phyloP scores from a whole-genome alignment of 2,797 vertebrate genomes.

The Semaprochilodus insignis region DNA sequence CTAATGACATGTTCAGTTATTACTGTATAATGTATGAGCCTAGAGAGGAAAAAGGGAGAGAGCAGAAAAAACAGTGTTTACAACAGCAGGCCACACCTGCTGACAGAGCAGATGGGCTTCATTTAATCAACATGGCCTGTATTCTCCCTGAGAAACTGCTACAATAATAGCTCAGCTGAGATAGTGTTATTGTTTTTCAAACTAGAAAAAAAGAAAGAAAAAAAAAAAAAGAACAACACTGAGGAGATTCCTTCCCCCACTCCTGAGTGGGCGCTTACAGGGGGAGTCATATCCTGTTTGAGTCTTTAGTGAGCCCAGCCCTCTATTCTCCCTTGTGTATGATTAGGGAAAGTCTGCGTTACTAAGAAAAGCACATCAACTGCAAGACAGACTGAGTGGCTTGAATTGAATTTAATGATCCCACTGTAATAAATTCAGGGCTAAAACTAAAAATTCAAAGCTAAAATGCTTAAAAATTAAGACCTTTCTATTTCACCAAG shows the following conservation, averaged over 20 bases:
- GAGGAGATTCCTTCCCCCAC: slow-evolving; percentile 24
- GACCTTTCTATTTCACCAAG: neutral
- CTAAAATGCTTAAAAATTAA: neutral
- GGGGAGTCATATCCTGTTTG: slow-evolving; percentile 60
- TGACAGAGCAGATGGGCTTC: slow-evolving; percentile 26
- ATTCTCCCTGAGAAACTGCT: neutral
- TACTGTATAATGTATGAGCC: neutral
- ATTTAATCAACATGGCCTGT: slow-evolving; percentile 31
- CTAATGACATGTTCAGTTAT: neutral
- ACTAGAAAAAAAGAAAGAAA: slow-evolving; percentile 46
- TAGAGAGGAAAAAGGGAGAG: neutral
- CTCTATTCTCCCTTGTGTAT: slow-evolving; percentile 56
- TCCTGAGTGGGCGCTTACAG: slow-evolving; percentile 41
- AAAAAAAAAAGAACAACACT: slow-evolving; percentile 41
- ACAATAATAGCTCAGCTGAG: neutral
- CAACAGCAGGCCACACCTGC: slow-evolving; percentile 36
- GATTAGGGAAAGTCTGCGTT: slow-evolving; percentile 36
- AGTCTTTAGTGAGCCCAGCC: slow-evolving; percentile 53
- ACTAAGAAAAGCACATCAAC: slow-evolving; percentile 26
- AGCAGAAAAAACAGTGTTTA: neutral
- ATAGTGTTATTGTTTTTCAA: slow-evolving; percentile 42
- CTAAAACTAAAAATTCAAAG: neutral
- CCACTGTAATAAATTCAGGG: neutral
- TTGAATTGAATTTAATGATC: neutral
- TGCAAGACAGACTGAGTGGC: neutral